phyloP scores from a whole-genome alignment of 2,888 invertebrate species.

The Cosmopolites sordidus region DNA sequence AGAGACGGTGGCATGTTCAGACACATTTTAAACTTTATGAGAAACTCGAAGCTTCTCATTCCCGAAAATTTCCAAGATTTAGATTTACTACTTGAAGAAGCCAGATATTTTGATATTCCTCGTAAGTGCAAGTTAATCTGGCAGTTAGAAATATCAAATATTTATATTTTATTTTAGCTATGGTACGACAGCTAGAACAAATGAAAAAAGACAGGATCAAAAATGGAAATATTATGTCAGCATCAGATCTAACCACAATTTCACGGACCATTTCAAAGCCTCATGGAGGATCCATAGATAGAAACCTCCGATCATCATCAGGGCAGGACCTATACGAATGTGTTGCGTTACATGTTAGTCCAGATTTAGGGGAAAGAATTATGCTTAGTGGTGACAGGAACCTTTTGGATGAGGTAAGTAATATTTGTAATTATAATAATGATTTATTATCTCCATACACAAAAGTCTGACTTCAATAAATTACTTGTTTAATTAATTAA shows the following conservation, averaged over 20 bases:
- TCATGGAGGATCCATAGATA: slow-evolving; percentile 6
- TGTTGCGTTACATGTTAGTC: slow-evolving; percentile 74
- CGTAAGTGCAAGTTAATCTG: slow-evolving; percentile 57
- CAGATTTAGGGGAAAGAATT: slow-evolving; percentile 75
- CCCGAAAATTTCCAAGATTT: slow-evolving; percentile 83
- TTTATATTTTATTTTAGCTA: slow-evolving; percentile 54
- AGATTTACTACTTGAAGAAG: slow-evolving; percentile 86
- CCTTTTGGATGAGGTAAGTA: slow-evolving; percentile 61
- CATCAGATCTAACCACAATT: slow-evolving; percentile 24
- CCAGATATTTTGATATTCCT: slow-evolving; percentile 83
- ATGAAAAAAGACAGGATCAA: slow-evolving; percentile 66
- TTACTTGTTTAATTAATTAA: too few species aligned
- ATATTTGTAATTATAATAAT: too few species aligned
- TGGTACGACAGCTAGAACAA: slow-evolving; percentile 68
- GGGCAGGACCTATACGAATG: slow-evolving; percentile 62
- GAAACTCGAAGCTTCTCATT: slow-evolving; percentile 82
- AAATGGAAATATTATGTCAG: slow-evolving; percentile 48
- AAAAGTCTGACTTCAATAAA: too few species aligned
- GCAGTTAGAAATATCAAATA: not conserved
- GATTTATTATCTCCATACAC: too few species aligned
- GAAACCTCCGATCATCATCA: slow-evolving; percentile 7
- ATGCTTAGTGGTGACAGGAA: slow-evolving; percentile 77
- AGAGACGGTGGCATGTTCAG: slow-evolving; percentile 97
- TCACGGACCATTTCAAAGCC: slow-evolving; percentile 8
- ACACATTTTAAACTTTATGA: slow-evolving; percentile 93